phyloP scores from a whole-genome alignment of 2,888 invertebrate species.

The Acleris cristana region DNA sequence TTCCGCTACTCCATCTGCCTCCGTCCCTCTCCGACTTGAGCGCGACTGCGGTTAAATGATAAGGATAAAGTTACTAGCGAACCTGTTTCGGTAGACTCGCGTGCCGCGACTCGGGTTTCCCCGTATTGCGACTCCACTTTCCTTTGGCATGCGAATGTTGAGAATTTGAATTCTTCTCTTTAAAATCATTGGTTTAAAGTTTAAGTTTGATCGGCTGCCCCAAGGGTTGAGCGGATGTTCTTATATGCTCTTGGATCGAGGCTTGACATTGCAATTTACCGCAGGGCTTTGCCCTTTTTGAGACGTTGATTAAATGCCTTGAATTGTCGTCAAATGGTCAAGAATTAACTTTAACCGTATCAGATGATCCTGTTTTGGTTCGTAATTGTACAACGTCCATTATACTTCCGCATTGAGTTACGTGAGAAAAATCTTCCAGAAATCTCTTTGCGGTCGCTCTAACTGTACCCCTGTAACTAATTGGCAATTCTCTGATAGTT shows the following conservation, averaged over 20 bases:
- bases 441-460: slow-evolving; percentile 3
- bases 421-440: slow-evolving; percentile 6
- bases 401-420: slow-evolving; percentile 7
- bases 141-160: slow-evolving; percentile 55
- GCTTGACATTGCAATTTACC: slow-evolving; percentile 29
- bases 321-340: slow-evolving; percentile 19
- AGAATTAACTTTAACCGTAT: slow-evolving; percentile 28
- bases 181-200: slow-evolving; percentile 13
- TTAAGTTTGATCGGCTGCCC: slow-evolving; percentile 1
- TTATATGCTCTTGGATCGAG: slow-evolving; percentile 15
- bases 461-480: slow-evolving; percentile 11
- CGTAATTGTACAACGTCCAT: slow-evolving; percentile 1
- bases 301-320: slow-evolving; percentile 16
- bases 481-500: slow-evolving; percentile 15
- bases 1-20: slow-evolving; percentile 60
- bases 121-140: slow-evolving; percentile 60
- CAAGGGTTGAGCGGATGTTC: slow-evolving; percentile 15
- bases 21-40: slow-evolving; percentile 48
- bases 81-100: slow-evolving; percentile 54
- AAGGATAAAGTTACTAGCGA: slow-evolving; percentile 53
- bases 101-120: slow-evolving; percentile 64
- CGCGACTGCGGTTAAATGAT: slow-evolving; percentile 32
- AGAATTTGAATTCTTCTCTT: slow-evolving; percentile 9
- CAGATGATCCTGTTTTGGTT: slow-evolving; percentile 13
- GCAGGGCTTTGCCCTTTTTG: slow-evolving; percentile 32